phyloP scores from a whole-genome alignment of 2,797 vertebrate species.

The Pangasius macronema region DNA sequence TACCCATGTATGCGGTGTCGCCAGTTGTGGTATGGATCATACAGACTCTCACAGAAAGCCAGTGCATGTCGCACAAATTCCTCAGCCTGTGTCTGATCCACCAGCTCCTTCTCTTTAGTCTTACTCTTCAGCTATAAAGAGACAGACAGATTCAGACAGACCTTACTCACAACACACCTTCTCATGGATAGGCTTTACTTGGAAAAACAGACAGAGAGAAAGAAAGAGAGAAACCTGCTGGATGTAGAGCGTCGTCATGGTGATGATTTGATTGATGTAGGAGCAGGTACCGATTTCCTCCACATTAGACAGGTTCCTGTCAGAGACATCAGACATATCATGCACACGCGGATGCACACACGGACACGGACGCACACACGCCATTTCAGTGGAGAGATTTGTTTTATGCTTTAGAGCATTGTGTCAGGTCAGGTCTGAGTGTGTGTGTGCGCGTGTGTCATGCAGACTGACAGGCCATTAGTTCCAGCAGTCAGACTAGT shows the following conservation, averaged over 20 bases:
- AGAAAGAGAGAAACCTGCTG: constrained; percentile 83
- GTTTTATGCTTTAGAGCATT: too few species aligned
- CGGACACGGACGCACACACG: constrained; percentile 9
- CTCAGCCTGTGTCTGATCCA: constrained; percentile 90
- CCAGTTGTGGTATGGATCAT: constrained; percentile 96
- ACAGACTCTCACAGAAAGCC: constrained; percentile 96
- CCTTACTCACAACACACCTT: background rate
- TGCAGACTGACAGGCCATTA: background rate
- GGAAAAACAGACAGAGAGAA: constrained; percentile 6
- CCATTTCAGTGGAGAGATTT: background rate
- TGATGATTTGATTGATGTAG: constrained; percentile 97
- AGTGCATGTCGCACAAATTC: constrained; percentile 94
- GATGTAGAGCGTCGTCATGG: constrained; percentile 95
- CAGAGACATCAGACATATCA: constrained; percentile 34
- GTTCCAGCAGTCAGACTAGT: constrained; percentile 7
- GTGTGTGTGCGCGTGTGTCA: background rate
- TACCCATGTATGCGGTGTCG: constrained; percentile 89
- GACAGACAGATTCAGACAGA: background rate
- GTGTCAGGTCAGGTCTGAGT: background rate
- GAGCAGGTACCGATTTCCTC: constrained; percentile 97
- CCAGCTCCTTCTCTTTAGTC: constrained; percentile 97
- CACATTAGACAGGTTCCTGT: constrained; percentile 94
- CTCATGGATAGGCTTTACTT: background rate
- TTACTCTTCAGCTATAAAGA: constrained; percentile 89
- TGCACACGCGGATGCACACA: constrained; percentile 13